Conservation (phyloP, 1,140 invertebrate genomes). For the Procambarus clarkii region DNA sequence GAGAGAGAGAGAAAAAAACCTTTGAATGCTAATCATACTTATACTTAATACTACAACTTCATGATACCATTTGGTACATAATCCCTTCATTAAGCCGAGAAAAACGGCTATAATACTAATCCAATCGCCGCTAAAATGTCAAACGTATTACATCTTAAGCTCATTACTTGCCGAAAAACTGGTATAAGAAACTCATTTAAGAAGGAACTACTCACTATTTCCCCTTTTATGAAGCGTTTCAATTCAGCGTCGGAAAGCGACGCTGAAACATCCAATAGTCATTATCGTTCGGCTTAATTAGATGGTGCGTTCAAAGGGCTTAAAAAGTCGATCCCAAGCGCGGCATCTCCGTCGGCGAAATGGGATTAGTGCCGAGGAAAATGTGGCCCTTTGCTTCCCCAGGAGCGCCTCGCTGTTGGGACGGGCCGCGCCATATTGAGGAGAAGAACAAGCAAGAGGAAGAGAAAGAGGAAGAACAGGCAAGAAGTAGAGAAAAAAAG, state of each 20-base stretch:
- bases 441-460: background rate
- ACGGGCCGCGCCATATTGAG: background rate
- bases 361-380: slow-evolving; percentile 67
- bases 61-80: slow-evolving; percentile 51
- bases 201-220: slow-evolving; percentile 60
- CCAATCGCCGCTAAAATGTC: slow-evolving; percentile 56
- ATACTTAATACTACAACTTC: slow-evolving; percentile 28
- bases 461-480: background rate
- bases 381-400: slow-evolving; percentile 52
- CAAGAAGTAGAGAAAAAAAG: background rate
- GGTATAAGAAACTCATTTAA: slow-evolving; percentile 67
- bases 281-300: slow-evolving; percentile 68
- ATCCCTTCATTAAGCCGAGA: slow-evolving; percentile 34
- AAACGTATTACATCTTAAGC: slow-evolving; percentile 54
- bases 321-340: slow-evolving; percentile 68
- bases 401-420: slow-evolving; percentile 20
- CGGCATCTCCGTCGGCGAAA: slow-evolving; percentile 65
- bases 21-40: slow-evolving; percentile 66
- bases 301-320: slow-evolving; percentile 68
- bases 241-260: slow-evolving; percentile 66
- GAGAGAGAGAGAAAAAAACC: slow-evolving; percentile 3
- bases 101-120: slow-evolving; percentile 52
- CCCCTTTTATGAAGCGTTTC: slow-evolving; percentile 68
- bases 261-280: slow-evolving; percentile 67
- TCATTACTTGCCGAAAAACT: slow-evolving; percentile 37